phyloP scores from a whole-genome alignment of 2,888 invertebrate genomes.

The Disparrhopalites patrizii region DNA sequence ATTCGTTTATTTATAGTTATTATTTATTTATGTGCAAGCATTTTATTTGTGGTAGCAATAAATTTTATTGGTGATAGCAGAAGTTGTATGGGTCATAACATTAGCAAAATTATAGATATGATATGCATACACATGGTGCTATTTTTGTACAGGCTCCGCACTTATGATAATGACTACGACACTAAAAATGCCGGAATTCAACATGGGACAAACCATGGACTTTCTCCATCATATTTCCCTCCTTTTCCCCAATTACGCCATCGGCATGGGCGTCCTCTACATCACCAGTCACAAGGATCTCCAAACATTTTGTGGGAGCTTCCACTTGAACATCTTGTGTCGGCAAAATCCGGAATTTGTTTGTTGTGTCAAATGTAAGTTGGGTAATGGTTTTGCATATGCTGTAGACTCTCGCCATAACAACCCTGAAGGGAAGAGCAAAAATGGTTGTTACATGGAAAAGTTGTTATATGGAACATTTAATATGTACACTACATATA shows the following conservation, averaged over 20 bases:
- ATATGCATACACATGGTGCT: too few relatives aligned
- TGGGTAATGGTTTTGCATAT: not conserved
- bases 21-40: too few relatives aligned
- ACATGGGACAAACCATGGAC: conserved; percentile 59
- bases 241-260: conserved; percentile 67
- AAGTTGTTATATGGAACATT: too few relatives aligned
- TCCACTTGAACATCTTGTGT: conserved; percentile 41
- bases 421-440: too few relatives aligned
- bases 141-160: too few relatives aligned
- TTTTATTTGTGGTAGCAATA: too few relatives aligned
- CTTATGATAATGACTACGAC: conserved; percentile 67
- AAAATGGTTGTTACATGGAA: too few relatives aligned
- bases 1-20: conserved; percentile 44
- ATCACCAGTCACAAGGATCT: conserved; percentile 38
- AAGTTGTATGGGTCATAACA: too few relatives aligned
- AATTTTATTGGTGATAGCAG: too few relatives aligned
- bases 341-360: conserved; percentile 36
- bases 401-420: too few relatives aligned
- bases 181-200: conserved; percentile 60
- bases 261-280: conserved; percentile 52
- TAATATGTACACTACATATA: too few relatives aligned
- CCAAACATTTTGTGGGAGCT: conserved; percentile 32
- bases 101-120: too few relatives aligned
- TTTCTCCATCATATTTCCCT: conserved; percentile 65
- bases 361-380: conserved; percentile 43